These are phyloP conservation scores for Aix galericulata DNA, from an alignment of 2,113 vertebrate genomes.

Conservation along the genomic window DNA sequence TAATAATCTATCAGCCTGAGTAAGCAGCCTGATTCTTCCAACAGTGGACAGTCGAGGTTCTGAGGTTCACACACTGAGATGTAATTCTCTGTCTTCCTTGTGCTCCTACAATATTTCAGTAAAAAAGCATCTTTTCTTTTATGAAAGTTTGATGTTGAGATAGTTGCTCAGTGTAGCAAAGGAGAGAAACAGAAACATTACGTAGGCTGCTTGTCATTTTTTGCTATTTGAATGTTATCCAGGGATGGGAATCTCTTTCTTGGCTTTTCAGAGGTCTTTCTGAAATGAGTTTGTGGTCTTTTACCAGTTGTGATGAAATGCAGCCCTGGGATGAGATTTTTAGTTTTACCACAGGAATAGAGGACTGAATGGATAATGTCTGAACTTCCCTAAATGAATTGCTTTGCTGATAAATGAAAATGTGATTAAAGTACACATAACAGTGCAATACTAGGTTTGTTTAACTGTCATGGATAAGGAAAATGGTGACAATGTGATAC, in stretches of 20 bases:
- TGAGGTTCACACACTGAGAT: not conserved
- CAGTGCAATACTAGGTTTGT: not conserved
- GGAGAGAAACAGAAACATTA: not conserved
- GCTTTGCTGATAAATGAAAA: not conserved
- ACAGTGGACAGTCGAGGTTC: not conserved
- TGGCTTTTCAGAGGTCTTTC: not conserved
- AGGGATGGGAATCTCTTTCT: not conserved
- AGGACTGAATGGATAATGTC: not conserved
- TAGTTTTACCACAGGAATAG: not conserved
- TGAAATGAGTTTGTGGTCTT: not conserved
- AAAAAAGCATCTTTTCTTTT: not conserved
- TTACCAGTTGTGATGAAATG: not conserved
- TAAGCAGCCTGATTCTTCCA: not conserved
- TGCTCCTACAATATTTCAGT: not conserved
- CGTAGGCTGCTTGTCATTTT: not conserved
- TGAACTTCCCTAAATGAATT: not conserved
- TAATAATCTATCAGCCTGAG: not conserved
- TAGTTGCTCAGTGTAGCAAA: not conserved
- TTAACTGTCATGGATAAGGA: not conserved
- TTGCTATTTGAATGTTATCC: rapidly evolving
- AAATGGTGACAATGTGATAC: not conserved
- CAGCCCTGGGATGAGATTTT: not conserved
- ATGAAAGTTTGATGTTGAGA: not conserved
- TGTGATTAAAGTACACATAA: not conserved
- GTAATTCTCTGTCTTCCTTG: not conserved